Evolutionary conservation across 2,113 vertebrate species (phyloP).

Genomic region (Hippocampus barbouri): DNA sequence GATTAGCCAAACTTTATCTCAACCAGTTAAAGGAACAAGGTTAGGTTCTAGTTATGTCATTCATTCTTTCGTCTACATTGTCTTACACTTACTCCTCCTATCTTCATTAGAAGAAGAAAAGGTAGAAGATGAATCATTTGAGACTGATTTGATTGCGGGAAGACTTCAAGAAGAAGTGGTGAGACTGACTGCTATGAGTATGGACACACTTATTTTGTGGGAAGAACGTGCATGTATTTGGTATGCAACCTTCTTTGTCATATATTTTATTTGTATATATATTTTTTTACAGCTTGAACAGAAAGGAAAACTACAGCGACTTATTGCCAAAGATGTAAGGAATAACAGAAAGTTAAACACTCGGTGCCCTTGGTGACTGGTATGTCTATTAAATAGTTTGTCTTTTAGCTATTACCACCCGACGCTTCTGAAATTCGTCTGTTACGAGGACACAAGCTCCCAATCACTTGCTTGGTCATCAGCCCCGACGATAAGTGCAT

Average conservation of each 20-base stretch:
- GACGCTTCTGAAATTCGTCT: conserved; percentile 76
- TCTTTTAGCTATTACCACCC: conserved; percentile 77
- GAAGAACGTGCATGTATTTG: neutral
- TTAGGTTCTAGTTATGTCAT: conserved; percentile 33
- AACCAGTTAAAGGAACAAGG: conserved; percentile 84
- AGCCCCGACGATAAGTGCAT: conserved; percentile 83
- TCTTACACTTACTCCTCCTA: neutral
- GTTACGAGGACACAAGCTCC: conserved; percentile 87
- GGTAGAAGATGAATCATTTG: conserved; percentile 75
- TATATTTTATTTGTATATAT: neutral
- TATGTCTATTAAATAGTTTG: neutral
- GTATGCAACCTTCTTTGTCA: neutral
- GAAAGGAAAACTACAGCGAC: conserved; percentile 86
- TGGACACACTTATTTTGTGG: neutral
- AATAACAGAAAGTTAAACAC: conserved; percentile 42
- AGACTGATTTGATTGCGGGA: conserved; percentile 78
- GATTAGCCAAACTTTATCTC: conserved; percentile 87
- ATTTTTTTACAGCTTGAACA: conserved; percentile 82
- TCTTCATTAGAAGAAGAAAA: conserved; percentile 77
- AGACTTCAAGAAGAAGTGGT: conserved; percentile 92
- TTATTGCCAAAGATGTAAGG: conserved; percentile 86
- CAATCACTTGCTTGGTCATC: conserved; percentile 87
- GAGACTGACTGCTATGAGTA: conserved; percentile 29
- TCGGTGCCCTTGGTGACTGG: neutral
- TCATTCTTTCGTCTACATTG: neutral